These are phyloP conservation scores for Helicoverpa zea DNA, from an alignment of 1,140 invertebrate genomes.

Conservation along the genomic window DNA sequence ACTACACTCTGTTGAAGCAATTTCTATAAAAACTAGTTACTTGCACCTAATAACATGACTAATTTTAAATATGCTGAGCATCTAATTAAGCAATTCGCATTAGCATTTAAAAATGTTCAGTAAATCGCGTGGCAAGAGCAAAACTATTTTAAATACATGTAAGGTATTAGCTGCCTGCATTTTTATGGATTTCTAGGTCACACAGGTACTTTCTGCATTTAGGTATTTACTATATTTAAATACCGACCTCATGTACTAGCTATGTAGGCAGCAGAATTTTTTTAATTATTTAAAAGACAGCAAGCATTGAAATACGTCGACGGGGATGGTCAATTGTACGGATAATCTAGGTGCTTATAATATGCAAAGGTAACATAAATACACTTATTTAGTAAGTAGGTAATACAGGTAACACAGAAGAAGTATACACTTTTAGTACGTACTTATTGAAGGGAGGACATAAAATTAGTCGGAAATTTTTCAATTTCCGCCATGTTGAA, in stretches of 20 bases:
- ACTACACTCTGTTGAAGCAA: no score
- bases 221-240: neutral
- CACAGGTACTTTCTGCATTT: neutral
- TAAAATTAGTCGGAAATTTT: neutral
- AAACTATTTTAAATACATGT: neutral
- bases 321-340: no score
- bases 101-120: slow-evolving; percentile 4
- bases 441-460: no score
- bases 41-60: neutral
- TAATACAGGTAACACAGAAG: no score
- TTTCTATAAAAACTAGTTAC: no score
- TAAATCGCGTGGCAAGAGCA: slow-evolving; percentile 24
- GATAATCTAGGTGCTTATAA: no score
- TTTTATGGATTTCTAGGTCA: slow-evolving; percentile 22
- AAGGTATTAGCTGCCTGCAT: neutral
- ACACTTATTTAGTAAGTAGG: no score
- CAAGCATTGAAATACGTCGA: no score
- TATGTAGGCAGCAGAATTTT: no score
- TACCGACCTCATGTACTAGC: neutral
- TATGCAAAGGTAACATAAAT: no score
- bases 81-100: slow-evolving; percentile 19
- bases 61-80: neutral
- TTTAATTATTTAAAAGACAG: no score
- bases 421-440: no score
- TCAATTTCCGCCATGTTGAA: neutral